Conservation (phyloP, 2,888 invertebrate species). For the Drosophila phalerata region DNA sequence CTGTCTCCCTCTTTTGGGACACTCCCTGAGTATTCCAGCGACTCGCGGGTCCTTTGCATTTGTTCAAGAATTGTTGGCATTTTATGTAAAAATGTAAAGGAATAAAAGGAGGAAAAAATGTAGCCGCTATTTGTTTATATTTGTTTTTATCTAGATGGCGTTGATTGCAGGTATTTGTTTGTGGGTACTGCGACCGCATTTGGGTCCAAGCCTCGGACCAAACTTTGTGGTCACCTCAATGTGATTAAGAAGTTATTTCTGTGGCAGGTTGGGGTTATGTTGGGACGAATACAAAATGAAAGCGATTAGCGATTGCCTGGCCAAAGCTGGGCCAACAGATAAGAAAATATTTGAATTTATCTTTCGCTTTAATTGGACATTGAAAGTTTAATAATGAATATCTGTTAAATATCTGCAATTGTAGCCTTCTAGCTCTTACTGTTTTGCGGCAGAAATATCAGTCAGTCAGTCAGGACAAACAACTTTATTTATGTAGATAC, state of each 20-base stretch:
- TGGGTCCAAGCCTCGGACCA: constrained; percentile 3
- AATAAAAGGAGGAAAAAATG: constrained; percentile 30
- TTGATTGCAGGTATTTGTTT: constrained; percentile 77
- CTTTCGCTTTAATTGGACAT: constrained; percentile 21
- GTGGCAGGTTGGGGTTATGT: constrained; percentile 13
- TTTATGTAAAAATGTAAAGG: constrained; percentile 71
- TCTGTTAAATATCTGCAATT: background rate
- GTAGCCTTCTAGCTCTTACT: too few relatives aligned
- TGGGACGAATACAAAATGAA: background rate
- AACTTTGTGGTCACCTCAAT: constrained; percentile 34
- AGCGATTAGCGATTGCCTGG: constrained; percentile 29
- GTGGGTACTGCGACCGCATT: constrained; percentile 48
- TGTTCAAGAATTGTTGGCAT: constrained; percentile 57
- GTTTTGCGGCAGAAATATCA: too few relatives aligned
- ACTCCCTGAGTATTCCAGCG: background rate
- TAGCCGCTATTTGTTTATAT: constrained; percentile 75
- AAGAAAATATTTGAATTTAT: constrained; percentile 25
- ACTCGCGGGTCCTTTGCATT: constrained; percentile 43
- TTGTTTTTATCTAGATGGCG: constrained; percentile 80
- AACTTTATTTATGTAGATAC: too few relatives aligned
- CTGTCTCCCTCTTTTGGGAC: constrained; percentile 1
- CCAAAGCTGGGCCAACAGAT: constrained; percentile 37
- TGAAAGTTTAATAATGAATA: background rate
- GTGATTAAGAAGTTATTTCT: constrained; percentile 56
- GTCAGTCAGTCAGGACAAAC: too few relatives aligned